Evolutionary conservation across 2,888 invertebrate genomes (phyloP).

Genomic region (Torymus aiolomorphi): DNA sequence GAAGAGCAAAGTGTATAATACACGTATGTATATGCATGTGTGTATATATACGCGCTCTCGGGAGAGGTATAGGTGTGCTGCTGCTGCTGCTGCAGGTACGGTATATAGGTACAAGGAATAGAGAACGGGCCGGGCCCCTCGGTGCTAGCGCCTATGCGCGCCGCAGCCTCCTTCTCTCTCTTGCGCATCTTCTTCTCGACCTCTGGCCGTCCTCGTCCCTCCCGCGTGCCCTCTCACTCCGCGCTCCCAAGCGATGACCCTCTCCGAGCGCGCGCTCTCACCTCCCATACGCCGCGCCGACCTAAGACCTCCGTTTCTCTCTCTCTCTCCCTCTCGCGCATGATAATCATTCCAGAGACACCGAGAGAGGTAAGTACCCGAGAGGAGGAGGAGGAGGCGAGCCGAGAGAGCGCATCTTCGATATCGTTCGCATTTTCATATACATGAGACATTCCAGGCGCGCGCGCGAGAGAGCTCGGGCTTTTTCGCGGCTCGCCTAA

Average conservation of each 20-base stretch:
- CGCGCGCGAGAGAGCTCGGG: constrained; percentile 4
- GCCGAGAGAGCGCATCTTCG: constrained; percentile 36
- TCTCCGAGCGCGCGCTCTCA: constrained; percentile 17
- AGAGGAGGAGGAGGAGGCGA: background rate
- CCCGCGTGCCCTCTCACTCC: constrained; percentile 23
- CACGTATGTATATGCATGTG: too few species aligned
- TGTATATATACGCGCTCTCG: too few species aligned
- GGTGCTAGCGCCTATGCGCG: constrained; percentile 41
- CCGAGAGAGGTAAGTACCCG: constrained; percentile 26
- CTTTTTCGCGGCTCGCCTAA: constrained; percentile 33
- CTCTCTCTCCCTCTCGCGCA: constrained; percentile 52
- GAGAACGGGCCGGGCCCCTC: constrained; percentile 16
- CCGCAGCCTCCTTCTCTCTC: constrained; percentile 9
- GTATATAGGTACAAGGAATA: constrained; percentile 5
- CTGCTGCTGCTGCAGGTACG: too few species aligned
- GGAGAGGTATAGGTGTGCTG: too few species aligned
- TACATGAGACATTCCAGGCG: constrained; percentile 54
- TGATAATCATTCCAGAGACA: constrained; percentile 58
- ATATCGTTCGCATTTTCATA: constrained; percentile 56
- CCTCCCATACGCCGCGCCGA: constrained; percentile 30
- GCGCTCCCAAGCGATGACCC: constrained; percentile 46
- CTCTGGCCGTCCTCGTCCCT: constrained; percentile 44
- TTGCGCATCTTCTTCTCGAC: constrained; percentile 23
- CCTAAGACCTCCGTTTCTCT: constrained; percentile 56
- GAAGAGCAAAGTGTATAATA: too few species aligned